These are phyloP conservation scores for Platerodrilus igneus DNA, from an alignment of 2,888 invertebrate species.

Conservation along the genomic window DNA sequence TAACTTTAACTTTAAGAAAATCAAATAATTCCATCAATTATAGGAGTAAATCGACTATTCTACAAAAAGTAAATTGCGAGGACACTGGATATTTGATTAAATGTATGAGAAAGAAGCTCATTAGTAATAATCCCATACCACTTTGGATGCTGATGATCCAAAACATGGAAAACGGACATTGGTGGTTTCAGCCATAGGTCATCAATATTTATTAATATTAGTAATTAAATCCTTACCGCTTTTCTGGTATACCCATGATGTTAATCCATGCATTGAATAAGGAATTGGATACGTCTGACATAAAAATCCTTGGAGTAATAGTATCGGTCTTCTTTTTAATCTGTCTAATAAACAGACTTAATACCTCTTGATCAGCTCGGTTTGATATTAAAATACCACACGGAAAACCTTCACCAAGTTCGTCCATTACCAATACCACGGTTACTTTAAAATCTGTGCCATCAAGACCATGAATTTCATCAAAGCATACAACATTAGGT, in stretches of 20 bases:
- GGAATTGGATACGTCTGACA: constrained; percentile 29
- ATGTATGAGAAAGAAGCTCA: too few species aligned
- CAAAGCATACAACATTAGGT: constrained; percentile 30
- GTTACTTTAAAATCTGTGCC: constrained; percentile 26
- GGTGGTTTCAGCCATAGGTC: too few species aligned
- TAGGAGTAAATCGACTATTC: too few species aligned
- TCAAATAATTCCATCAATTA: too few species aligned
- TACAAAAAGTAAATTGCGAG: too few species aligned
- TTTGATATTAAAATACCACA: constrained; percentile 27
- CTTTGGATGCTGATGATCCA: too few species aligned
- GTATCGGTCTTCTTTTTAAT: constrained; percentile 17
- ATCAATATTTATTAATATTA: too few species aligned
- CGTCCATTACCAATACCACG: constrained; percentile 28
- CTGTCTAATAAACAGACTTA: constrained; percentile 25
- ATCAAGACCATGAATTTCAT: constrained; percentile 30
- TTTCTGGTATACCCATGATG: constrained; percentile 25
- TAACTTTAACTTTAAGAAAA: too few species aligned
- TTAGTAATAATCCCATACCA: too few species aligned
- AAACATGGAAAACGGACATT: too few species aligned
- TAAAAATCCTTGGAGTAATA: constrained; percentile 26
- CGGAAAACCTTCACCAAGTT: constrained; percentile 27
- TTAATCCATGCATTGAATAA: constrained; percentile 29
- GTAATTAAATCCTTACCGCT: too few species aligned
- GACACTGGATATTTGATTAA: too few species aligned
- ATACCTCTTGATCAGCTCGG: constrained; percentile 22